Evolutionary conservation across 2,113 vertebrate species (phyloP).

Genomic region (Notarius quadriscutis): DNA sequence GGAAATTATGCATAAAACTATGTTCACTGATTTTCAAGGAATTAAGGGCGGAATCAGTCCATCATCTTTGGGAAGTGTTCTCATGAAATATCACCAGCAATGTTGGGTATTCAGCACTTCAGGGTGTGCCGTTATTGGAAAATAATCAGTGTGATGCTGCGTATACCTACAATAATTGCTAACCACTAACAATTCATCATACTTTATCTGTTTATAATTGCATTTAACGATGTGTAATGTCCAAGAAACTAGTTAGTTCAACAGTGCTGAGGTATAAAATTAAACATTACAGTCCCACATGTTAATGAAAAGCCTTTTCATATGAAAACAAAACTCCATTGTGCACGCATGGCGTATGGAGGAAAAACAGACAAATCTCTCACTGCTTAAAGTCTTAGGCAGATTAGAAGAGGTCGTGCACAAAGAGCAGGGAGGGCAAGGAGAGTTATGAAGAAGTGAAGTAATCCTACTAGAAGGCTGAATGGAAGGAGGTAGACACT

Average conservation of each 20-base stretch:
- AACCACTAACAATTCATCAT: too few species aligned
- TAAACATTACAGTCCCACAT: background rate
- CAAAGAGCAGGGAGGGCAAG: conserved; percentile 35
- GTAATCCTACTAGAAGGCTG: conserved; percentile 40
- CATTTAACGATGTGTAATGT: background rate
- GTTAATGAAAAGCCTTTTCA: conserved; percentile 2
- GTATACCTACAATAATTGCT: too few species aligned
- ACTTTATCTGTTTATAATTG: background rate
- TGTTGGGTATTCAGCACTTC: too few species aligned
- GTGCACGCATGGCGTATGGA: conserved; percentile 2
- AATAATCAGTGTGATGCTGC: too few species aligned
- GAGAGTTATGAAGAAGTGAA: conserved; percentile 20
- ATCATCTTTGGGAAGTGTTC: background rate
- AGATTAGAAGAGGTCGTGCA: conserved; percentile 58
- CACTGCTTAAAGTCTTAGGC: conserved; percentile 56
- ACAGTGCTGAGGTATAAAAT: background rate
- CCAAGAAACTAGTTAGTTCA: background rate
- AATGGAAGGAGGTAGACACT: conserved; percentile 14
- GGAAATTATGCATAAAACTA: background rate
- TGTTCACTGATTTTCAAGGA: background rate
- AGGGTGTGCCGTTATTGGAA: too few species aligned
- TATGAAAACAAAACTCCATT: conserved; percentile 27
- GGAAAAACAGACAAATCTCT: conserved; percentile 47
- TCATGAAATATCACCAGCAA: background rate
- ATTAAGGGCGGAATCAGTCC: background rate